phyloP scores from a whole-genome alignment of 2,797 vertebrate species.

The Bovichtus variegatus region DNA sequence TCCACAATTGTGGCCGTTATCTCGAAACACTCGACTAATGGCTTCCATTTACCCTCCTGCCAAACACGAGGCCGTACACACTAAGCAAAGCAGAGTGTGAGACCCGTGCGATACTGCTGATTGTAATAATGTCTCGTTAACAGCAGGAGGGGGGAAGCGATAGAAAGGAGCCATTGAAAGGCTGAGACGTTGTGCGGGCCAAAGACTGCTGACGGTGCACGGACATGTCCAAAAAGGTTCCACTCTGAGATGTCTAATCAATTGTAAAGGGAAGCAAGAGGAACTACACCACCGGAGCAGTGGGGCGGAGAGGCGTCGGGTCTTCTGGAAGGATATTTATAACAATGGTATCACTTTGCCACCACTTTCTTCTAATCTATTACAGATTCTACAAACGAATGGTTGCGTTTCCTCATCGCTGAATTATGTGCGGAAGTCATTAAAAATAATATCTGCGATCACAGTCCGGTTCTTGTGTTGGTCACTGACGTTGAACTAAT shows the following conservation, averaged over 20 bases:
- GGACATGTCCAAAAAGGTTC: slow-evolving; percentile 29
- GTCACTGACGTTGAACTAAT: slow-evolving; percentile 67
- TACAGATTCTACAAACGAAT: slow-evolving; percentile 3
- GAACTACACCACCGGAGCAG: background rate
- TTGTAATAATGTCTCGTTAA: slow-evolving; percentile 53
- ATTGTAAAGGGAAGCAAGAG: slow-evolving; percentile 4
- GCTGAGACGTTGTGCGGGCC: slow-evolving; percentile 22
- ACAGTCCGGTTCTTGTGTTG: background rate
- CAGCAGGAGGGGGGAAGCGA: slow-evolving; percentile 14
- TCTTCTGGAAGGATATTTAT: background rate
- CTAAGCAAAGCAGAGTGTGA: too few species aligned
- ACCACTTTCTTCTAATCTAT: background rate
- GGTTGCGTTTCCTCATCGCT: slow-evolving; percentile 32
- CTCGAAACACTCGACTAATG: slow-evolving; percentile 48
- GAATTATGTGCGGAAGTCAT: slow-evolving; percentile 22
- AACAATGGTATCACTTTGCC: slow-evolving; percentile 1
- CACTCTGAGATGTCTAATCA: slow-evolving; percentile 44
- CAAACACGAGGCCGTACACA: slow-evolving; percentile 4
- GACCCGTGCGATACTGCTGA: slow-evolving; percentile 24
- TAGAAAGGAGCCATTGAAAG: slow-evolving; percentile 36
- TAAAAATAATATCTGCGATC: slow-evolving; percentile 12
- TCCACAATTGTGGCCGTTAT: slow-evolving; percentile 15
- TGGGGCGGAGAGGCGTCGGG: too few species aligned
- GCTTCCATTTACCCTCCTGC: slow-evolving; percentile 35
- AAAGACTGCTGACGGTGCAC: slow-evolving; percentile 40